These are phyloP conservation scores for Geococcyx californianus DNA, from an alignment of 2,113 vertebrate species.

Conservation along the genomic window DNA sequence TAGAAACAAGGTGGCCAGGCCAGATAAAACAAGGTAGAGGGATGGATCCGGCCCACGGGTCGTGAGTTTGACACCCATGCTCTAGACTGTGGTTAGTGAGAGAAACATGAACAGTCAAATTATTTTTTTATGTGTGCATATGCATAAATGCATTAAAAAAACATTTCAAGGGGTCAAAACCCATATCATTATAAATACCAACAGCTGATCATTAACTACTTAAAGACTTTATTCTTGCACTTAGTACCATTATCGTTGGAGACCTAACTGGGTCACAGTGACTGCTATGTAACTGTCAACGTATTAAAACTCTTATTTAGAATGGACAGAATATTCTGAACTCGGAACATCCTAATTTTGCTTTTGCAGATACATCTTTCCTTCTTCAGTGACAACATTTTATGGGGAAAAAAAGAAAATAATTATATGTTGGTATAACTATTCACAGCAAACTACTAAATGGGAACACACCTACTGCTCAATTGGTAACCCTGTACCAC, in stretches of 20 bases:
- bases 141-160: not conserved
- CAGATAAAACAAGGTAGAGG: too few relatives aligned
- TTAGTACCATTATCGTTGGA: constrained; percentile 34
- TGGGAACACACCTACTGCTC: not conserved
- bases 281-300: not conserved
- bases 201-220: constrained; percentile 15
- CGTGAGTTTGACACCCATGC: not conserved
- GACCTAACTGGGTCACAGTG: not conserved
- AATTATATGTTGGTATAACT: constrained; percentile 15
- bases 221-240: constrained; percentile 9
- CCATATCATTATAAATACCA: constrained; percentile 34
- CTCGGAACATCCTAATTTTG: not conserved
- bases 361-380: not conserved
- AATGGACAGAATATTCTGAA: not conserved
- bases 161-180: not conserved
- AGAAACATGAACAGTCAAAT: not conserved
- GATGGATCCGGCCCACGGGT: too few relatives aligned
- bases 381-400: not conserved
- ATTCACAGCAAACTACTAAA: not conserved
- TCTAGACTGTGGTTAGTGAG: not conserved
- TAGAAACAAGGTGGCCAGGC: too few relatives aligned
- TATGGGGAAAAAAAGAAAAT: not conserved
- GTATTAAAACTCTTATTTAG: not conserved
- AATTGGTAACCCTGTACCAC: not conserved
- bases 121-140: not conserved